Evolutionary conservation across 2,113 vertebrate genomes (phyloP).

Genomic region (Atherinomorus stipes): DNA sequence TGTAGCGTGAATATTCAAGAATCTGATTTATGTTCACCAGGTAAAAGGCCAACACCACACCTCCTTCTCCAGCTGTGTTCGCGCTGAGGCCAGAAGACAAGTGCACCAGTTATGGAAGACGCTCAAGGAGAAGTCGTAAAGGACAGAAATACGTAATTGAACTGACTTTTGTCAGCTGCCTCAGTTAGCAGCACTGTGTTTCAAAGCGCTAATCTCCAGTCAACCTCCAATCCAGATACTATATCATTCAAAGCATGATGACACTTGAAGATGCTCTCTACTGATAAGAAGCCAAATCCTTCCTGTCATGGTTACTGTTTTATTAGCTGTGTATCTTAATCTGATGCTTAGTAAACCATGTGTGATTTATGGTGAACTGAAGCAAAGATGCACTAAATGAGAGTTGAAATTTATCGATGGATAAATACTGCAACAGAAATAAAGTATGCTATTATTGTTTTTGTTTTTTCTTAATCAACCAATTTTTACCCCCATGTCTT

Average conservation of each 20-base stretch:
- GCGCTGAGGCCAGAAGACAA: slow-evolving; percentile 52
- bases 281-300: slow-evolving; percentile 18
- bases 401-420: background rate
- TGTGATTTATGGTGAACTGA: background rate
- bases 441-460: background rate
- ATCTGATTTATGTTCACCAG: slow-evolving; percentile 63
- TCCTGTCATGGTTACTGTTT: background rate
- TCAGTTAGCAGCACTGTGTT: slow-evolving; percentile 11
- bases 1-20: no score
- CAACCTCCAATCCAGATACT: slow-evolving; percentile 1
- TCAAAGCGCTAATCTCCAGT: background rate
- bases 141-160: background rate
- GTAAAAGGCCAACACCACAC: slow-evolving; percentile 60
- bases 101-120: slow-evolving; percentile 63
- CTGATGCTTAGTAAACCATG: background rate
- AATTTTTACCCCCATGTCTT: background rate
- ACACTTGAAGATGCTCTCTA: slow-evolving; percentile 4
- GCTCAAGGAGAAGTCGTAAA: slow-evolving; percentile 58
- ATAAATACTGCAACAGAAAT: background rate
- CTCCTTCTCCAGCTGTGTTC: slow-evolving; percentile 68
- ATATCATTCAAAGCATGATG: slow-evolving; percentile 40
- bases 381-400: no score
- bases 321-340: background rate
- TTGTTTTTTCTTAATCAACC: background rate
- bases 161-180: background rate